Conservation (phyloP, 2,888 invertebrate genomes). For the Druceiella hillmani region DNA sequence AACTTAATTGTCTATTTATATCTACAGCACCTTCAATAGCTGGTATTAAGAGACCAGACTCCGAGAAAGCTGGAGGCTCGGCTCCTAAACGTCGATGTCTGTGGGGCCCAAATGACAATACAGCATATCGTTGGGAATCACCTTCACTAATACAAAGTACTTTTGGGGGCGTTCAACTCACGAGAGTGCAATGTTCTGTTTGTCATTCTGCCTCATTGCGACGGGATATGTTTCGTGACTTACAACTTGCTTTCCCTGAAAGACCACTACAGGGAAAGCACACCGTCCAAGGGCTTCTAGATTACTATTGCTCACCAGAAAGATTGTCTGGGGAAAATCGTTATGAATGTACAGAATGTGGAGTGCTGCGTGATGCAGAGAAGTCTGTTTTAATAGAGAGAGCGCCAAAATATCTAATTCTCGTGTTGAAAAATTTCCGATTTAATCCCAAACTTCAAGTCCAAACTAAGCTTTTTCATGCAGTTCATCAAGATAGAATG, state of each 20-base stretch:
- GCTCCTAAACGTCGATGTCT: conserved; percentile 27
- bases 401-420: conserved; percentile 70
- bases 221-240: conserved; percentile 73
- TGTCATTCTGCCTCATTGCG: conserved; percentile 69
- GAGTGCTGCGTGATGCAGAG: conserved; percentile 70
- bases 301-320: conserved; percentile 74
- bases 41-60: no score
- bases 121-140: conserved; percentile 35
- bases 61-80: no score
- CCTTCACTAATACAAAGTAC: conserved; percentile 56
- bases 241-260: conserved; percentile 72
- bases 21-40: no score
- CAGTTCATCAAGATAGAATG: conserved; percentile 54
- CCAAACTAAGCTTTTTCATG: conserved; percentile 75
- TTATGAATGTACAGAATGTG: conserved; percentile 76
- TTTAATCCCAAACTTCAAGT: conserved; percentile 50
- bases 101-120: conserved; percentile 27
- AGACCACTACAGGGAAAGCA: conserved; percentile 38
- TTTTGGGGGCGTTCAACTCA: conserved; percentile 72
- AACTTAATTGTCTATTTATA: no score
- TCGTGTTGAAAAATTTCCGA: conserved; percentile 75
- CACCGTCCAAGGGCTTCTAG: conserved; percentile 71
- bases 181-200: conserved; percentile 66
- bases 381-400: conserved; percentile 53
- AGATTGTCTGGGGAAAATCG: conserved; percentile 73